phyloP scores from a whole-genome alignment of 2,113 vertebrate species.

The Piaya cayana region DNA sequence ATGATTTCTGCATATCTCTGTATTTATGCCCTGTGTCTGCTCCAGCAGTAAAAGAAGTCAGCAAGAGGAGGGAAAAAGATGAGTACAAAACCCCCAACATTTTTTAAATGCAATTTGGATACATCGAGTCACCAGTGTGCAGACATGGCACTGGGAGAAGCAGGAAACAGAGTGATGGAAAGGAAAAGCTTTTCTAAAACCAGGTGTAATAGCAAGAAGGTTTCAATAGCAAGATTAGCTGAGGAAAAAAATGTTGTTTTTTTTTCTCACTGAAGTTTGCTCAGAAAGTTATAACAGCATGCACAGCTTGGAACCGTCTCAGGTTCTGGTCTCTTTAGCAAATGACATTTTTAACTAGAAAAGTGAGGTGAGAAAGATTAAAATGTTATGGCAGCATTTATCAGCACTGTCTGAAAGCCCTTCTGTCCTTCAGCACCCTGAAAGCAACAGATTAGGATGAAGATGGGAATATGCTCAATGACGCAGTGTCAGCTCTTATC shows the following conservation, averaged over 20 bases:
- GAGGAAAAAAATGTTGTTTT: background rate
- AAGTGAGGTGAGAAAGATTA: conserved; percentile 6
- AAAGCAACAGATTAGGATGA: background rate
- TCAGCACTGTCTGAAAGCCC: background rate
- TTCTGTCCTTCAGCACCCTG: conserved; percentile 14
- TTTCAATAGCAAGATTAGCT: background rate
- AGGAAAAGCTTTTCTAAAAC: background rate
- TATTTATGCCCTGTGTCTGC: background rate
- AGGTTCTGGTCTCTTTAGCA: background rate
- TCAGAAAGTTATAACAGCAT: background rate
- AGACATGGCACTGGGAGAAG: background rate
- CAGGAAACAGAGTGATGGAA: background rate
- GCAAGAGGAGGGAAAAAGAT: background rate
- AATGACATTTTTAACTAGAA: background rate
- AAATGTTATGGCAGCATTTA: background rate
- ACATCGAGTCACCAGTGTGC: accelerated
- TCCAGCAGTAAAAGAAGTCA: background rate
- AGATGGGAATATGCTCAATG: background rate
- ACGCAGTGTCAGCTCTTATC: background rate
- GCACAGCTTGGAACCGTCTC: background rate
- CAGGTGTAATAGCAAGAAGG: background rate
- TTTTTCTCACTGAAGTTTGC: background rate
- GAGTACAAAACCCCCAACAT: background rate
- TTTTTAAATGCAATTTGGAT: accelerated
- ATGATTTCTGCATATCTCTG: background rate